Evolutionary conservation across 2,113 vertebrate species (phyloP).

Genomic region (Poecile atricapillus): DNA sequence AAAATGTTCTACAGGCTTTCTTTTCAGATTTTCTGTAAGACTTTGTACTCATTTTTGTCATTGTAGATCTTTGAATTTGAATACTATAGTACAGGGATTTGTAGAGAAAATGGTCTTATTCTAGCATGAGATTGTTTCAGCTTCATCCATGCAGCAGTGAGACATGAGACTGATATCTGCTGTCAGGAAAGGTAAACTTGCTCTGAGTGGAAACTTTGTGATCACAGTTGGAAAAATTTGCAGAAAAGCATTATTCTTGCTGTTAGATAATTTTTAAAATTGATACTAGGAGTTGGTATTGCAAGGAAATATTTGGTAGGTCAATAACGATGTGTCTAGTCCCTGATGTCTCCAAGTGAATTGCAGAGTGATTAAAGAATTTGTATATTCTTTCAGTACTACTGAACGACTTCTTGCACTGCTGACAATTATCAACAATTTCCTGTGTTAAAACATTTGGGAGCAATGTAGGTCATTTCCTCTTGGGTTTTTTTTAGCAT

Average conservation of each 20-base stretch:
- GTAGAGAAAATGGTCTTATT: not conserved
- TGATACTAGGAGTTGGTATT: not conserved
- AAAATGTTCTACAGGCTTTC: not conserved
- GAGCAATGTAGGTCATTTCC: not conserved
- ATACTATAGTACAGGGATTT: not conserved
- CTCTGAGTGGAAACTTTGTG: not conserved
- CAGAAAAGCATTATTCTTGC: not conserved
- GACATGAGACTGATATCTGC: accelerated
- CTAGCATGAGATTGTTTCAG: not conserved
- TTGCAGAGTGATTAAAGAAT: not conserved
- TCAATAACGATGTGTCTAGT: not conserved
- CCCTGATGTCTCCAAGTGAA: not conserved
- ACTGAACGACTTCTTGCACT: not conserved
- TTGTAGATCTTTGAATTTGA: not conserved
- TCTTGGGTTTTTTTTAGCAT: not conserved
- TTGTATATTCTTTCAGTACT: not conserved
- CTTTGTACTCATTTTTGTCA: not conserved
- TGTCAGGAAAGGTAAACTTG: not conserved
- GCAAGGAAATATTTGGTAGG: not conserved
- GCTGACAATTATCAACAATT: slow-evolving; percentile 2
- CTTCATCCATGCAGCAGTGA: not conserved
- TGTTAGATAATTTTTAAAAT: not conserved
- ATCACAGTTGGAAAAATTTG: not conserved
- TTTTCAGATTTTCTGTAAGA: not conserved
- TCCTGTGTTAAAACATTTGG: slow-evolving; percentile 6